A percentile compares a stretch with the other conserved stretches of the same genome.
phyloP scores from a whole-genome alignment of 2,113 vertebrate species.

The Tricholaema leucomelas region DNA sequence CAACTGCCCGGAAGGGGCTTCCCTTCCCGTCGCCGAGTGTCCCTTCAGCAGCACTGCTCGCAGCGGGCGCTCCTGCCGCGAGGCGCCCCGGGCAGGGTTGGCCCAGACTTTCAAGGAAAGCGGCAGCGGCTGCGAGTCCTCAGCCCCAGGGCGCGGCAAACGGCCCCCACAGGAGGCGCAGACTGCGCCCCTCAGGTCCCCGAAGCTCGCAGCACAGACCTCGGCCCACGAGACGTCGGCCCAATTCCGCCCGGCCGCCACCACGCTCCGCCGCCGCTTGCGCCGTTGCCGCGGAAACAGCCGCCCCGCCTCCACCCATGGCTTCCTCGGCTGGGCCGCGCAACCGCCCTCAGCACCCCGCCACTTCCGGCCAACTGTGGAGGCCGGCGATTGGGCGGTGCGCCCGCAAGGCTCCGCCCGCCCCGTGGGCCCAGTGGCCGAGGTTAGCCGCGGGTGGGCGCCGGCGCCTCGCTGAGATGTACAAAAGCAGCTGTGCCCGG shows the following conservation, averaged over 20 bases:
- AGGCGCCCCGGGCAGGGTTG: too few relatives aligned
- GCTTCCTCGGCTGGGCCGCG: neutral
- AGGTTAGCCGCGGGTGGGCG: too few relatives aligned
- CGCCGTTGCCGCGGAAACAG: slow-evolving; percentile 33
- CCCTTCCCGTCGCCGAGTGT: neutral
- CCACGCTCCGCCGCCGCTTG: neutral
- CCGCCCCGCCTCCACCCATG: neutral
- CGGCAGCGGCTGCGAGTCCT: too few relatives aligned
- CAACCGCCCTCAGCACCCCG: neutral
- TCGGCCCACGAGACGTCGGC: neutral
- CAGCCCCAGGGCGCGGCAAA: too few relatives aligned
- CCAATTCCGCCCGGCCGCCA: neutral
- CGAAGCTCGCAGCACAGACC: neutral
- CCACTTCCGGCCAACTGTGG: neutral
- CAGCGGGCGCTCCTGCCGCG: neutral
- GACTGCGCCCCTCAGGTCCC: neutral
- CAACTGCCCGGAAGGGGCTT: neutral
- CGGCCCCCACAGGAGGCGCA: fast-evolving
- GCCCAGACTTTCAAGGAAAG: neutral
- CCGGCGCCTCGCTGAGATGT: too few relatives aligned
- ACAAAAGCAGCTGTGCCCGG: neutral
- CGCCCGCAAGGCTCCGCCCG: fast-evolving
- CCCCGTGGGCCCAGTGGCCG: too few relatives aligned
- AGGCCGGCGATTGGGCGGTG: fast-evolving
- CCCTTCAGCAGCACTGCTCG: neutral